phyloP scores from a whole-genome alignment of 2,888 invertebrate species.

The Drosophila lacicola region DNA sequence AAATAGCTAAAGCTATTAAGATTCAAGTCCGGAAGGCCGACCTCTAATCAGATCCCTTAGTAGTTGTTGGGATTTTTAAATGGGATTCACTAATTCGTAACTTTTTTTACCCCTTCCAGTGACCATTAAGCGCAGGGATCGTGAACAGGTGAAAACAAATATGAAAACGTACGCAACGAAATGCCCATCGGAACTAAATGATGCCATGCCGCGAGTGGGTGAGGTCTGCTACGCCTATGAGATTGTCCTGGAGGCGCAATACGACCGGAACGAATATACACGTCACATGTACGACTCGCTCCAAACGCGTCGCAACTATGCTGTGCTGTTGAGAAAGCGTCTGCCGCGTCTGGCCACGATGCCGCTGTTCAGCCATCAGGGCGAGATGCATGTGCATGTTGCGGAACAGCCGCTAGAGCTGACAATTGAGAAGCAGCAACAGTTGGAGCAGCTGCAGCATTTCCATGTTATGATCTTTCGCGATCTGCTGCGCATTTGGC shows the following conservation, averaged over 20 bases:
- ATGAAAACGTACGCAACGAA: slow-evolving; percentile 56
- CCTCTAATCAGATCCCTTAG: no score
- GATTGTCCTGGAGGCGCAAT: slow-evolving; percentile 87
- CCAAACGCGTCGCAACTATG: slow-evolving; percentile 86
- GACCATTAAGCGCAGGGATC: slow-evolving; percentile 62
- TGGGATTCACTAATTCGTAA: neutral
- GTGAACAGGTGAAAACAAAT: neutral
- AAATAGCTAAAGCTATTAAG: no score
- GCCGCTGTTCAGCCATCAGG: slow-evolving; percentile 90
- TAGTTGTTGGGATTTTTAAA: no score
- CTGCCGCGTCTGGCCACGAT: slow-evolving; percentile 89
- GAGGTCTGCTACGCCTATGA: slow-evolving; percentile 87
- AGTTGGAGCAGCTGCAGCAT: slow-evolving; percentile 86
- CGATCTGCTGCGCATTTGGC: slow-evolving; percentile 88
- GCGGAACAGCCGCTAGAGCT: slow-evolving; percentile 86
- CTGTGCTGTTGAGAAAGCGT: slow-evolving; percentile 87
- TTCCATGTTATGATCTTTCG: slow-evolving; percentile 92
- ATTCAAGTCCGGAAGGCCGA: no score
- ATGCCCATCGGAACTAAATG: slow-evolving; percentile 71
- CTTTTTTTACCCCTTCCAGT: slow-evolving; percentile 51
- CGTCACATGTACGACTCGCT: slow-evolving; percentile 70
- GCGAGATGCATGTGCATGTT: slow-evolving; percentile 85
- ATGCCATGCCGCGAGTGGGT: slow-evolving; percentile 69
- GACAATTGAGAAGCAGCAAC: slow-evolving; percentile 84
- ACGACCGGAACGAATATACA: slow-evolving; percentile 86